Evolutionary conservation across 2,113 vertebrate species (phyloP), one percentile per base, ranked within the genome.

Genomic region (Saguinus imperator): DNA sequence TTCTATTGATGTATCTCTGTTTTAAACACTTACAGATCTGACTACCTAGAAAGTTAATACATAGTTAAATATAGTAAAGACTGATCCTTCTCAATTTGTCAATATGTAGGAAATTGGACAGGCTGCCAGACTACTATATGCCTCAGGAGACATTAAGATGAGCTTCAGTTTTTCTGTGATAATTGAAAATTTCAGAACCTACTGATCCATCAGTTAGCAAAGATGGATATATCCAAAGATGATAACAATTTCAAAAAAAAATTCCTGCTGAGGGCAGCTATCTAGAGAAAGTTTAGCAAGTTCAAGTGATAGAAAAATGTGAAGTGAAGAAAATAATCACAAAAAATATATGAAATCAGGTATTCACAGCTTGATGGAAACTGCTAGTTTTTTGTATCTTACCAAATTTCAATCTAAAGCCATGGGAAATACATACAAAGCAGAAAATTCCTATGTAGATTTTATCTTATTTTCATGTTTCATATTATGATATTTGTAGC

Each of bases 151-250:
- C 9, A 77, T 50, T 91, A 70, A 48, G 45, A 82, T 75, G 82
- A 86, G 43, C 79, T 93, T 96, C 96, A 95, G 37, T 94, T 97
- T 92, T 94, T 93, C 91, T 89, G 87, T 80, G 75, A 89, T 96
- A 95, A 95, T 97, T 97, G 89, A 55, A 97, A 77, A 96, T 95
- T 97, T 93, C 29, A 89, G 43, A 86, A 83, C 1, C 83, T 75
- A 87, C 27, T 76, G 37, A 93, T 96, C 75, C 61, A 89, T 96
- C 89, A 58, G n/a, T 93, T 93, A 94, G 40, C n/a, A 92, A 94
- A 92, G 70, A 92, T 37, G 75, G 50, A 92, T 94, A 52, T 95
- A 58, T 97, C 82, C 79, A 96, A 96, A 98, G 72, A 94, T 85
- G 66, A 80, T 48, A 96, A 81, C 8, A 89, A 57, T 95, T 90